Evolutionary conservation across 2,888 invertebrate species (phyloP).

Genomic region (Mamestra brassicae): DNA sequence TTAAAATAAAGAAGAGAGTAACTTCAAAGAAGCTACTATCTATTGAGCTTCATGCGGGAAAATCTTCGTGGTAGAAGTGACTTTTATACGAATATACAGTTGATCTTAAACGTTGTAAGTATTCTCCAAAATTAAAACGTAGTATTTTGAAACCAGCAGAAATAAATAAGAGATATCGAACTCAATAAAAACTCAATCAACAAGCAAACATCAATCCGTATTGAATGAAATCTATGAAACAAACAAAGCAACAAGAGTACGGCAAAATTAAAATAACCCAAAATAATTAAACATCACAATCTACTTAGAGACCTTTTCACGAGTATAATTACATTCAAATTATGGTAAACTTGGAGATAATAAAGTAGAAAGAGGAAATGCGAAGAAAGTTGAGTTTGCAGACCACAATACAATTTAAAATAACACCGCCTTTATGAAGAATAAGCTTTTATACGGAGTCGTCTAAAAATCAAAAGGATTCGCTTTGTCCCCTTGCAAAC

Average conservation of each 20-base stretch:
- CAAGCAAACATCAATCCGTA: background rate
- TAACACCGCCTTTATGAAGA: conserved; percentile 34
- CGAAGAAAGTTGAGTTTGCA: conserved; percentile 44
- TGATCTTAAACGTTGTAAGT: background rate
- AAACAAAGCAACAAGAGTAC: conserved; percentile 23
- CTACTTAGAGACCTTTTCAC: conserved; percentile 61
- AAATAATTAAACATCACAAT: conserved; percentile 64
- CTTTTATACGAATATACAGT: background rate
- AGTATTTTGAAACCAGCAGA: background rate
- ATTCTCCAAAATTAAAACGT: background rate
- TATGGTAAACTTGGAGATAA: conserved; percentile 59
- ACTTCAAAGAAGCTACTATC: background rate
- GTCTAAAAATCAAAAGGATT: conserved; percentile 42
- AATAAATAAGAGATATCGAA: background rate
- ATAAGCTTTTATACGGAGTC: conserved; percentile 24
- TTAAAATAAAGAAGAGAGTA: conserved; percentile 44
- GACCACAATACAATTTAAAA: conserved; percentile 52
- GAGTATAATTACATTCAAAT: conserved; percentile 66
- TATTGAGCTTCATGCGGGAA: conserved; percentile 3
- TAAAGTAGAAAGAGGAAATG: conserved; percentile 58
- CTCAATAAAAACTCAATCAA: background rate
- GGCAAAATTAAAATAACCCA: conserved; percentile 40
- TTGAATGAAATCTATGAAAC: conserved; percentile 23
- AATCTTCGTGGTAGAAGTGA: background rate
- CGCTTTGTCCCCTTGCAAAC: conserved; percentile 37